A percentile compares a stretch with the other conserved stretches of the same genome.
Conservation (phyloP, 2,797 vertebrate species). For the Coracias cyanogaster region DNA sequence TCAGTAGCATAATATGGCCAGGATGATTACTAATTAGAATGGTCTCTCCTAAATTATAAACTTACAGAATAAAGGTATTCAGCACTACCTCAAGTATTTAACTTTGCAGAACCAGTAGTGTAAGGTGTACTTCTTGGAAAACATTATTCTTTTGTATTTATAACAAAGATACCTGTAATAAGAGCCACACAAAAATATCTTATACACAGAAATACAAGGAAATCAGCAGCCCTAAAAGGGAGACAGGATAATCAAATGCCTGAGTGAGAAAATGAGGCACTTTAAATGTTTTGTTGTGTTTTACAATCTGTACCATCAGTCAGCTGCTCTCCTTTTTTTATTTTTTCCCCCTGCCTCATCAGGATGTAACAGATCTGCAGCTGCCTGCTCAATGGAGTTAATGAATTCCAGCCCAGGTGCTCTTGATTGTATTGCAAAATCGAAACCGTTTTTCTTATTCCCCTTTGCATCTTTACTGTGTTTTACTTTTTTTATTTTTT, state of each 20-base stretch:
- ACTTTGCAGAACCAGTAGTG: background rate
- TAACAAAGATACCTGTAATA: background rate
- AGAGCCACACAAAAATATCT: background rate
- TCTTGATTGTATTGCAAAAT: background rate
- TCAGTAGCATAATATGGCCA: accelerated
- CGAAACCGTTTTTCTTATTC: background rate
- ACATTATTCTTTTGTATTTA: background rate
- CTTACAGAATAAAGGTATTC: background rate
- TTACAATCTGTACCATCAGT: background rate
- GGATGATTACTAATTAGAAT: background rate
- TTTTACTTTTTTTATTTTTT: background rate
- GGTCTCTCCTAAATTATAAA: background rate
- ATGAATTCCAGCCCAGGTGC: slow-evolving; percentile 31
- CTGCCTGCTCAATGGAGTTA: slow-evolving; percentile 3
- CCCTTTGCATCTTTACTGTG: background rate
- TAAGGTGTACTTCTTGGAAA: background rate
- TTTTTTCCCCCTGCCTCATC: background rate
- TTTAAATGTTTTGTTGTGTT: background rate
- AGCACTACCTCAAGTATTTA: background rate
- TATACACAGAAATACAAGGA: background rate
- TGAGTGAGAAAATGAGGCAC: background rate
- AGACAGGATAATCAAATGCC: background rate
- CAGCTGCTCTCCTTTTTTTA: background rate
- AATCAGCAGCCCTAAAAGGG: background rate
- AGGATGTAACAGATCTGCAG: background rate